Base-by-base conservation (phyloP, 2,113 vertebrate genomes). In the Panthera leo region DNA sequence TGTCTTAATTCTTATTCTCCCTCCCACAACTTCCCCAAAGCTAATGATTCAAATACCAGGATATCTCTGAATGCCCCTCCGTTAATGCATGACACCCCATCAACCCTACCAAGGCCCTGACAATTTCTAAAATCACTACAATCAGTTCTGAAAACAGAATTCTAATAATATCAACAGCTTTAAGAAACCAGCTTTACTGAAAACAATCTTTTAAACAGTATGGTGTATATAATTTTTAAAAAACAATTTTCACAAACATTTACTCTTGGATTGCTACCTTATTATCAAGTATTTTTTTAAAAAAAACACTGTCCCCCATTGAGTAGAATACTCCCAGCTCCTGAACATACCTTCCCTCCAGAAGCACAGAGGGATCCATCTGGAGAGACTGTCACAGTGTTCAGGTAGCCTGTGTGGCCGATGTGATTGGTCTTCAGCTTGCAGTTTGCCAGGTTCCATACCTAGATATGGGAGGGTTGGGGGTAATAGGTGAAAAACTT, bases 381-480 rank as follows among this genome's bases (percentile, higher is more conserved):
- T 0, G 99, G 99, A 53, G 99, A 99, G 51, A 99, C 99, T 0
- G 99, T 99, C 83, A 99, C 99, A 0, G 99, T 99, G 98, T 99
- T 99, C 98, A 99, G 98, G 98, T 99, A 99, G 14, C 99, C 99
- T 0, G 99, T 99, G 98, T 99, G 99, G 42, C 99, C 99, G 18
- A 99, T 99, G 98, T 99, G 99, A 98, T 99, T 99, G 5, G 99
- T 99, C 99, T 99, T 99, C 99, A 99, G 99, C 94, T 99, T 99
- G 98, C 99, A 99, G 98, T 99, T 99, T 10, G 99, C 99, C 98
- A 99, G 96, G 96, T 99, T 99, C 99, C 99, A 99, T 7, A 99
- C 99, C 99, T 99, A 86, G n/a, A 31, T 85, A 61, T 71, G 34
- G 85, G 6, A 27, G 27, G 29, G 9, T 23, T 1, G 6, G 15